phyloP scores from a whole-genome alignment of 1,140 invertebrate species.

The Adelges cooleyi region DNA sequence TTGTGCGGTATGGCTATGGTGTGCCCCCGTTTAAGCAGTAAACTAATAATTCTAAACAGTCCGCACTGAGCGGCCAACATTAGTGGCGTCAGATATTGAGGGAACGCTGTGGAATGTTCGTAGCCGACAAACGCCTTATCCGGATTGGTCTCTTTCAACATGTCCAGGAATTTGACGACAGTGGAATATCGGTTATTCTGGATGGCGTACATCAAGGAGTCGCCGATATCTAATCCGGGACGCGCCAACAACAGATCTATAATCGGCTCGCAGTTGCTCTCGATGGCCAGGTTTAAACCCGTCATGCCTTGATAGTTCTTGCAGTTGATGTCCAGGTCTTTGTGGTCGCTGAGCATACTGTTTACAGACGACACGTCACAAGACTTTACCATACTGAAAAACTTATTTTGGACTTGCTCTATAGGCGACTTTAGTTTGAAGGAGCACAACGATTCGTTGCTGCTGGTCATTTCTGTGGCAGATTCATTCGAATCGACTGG shows the following conservation, averaged over 20 bases:
- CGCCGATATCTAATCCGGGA: neutral
- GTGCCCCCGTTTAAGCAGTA: constrained; percentile 50
- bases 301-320: constrained; percentile 3
- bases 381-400: too few relatives aligned
- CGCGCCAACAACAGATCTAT: neutral
- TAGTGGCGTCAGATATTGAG: constrained; percentile 57
- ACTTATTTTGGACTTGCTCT: too few relatives aligned
- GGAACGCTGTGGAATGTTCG: constrained; percentile 31
- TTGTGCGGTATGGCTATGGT: constrained; percentile 46
- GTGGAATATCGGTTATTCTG: neutral
- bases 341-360: neutral
- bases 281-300: neutral
- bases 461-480: too few relatives aligned
- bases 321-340: neutral
- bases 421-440: too few relatives aligned
- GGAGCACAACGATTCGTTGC: too few relatives aligned
- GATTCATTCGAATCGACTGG: too few relatives aligned
- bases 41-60: constrained; percentile 54
- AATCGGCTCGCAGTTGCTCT: neutral
- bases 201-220: neutral
- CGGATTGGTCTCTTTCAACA: neutral
- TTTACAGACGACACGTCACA: too few relatives aligned
- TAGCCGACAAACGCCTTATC: too few relatives aligned
- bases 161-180: neutral
- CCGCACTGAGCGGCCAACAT: constrained; percentile 58